Percentiles rank a stretch among this genome's conserved stretches.
These are phyloP conservation scores for Odontamblyopus rebecca DNA, from an alignment of 2,797 vertebrate species.

Conservation along the genomic window DNA sequence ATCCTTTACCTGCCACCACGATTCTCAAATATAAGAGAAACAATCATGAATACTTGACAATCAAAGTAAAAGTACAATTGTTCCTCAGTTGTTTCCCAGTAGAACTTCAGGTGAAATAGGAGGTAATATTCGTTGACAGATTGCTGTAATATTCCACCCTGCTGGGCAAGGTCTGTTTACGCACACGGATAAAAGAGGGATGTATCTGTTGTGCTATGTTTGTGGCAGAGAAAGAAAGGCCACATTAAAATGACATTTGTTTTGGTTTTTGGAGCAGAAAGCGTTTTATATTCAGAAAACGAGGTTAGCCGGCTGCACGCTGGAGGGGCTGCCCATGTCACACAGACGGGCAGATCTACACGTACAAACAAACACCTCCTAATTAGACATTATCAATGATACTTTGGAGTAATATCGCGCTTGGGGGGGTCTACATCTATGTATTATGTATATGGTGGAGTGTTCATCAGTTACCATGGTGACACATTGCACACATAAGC, in stretches of 20 bases:
- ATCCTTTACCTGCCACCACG: no score
- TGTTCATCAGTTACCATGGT: no score
- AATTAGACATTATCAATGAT: background rate
- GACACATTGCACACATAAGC: no score
- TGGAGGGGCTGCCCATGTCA: slow-evolving; percentile 30
- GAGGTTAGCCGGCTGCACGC: slow-evolving; percentile 23
- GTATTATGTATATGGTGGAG: no score
- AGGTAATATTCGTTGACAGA: background rate
- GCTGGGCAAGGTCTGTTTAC: slow-evolving; percentile 1
- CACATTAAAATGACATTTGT: background rate
- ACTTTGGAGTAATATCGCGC: no score
- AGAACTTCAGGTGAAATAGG: background rate
- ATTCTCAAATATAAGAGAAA: no score
- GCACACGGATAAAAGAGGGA: background rate
- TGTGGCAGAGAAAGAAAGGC: background rate
- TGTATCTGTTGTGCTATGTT: slow-evolving; percentile 2
- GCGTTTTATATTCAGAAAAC: slow-evolving; percentile 1
- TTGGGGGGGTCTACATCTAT: no score
- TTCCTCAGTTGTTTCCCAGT: background rate
- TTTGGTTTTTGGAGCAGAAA: background rate
- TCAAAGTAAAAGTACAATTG: background rate
- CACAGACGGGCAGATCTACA: slow-evolving; percentile 39
- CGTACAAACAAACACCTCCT: background rate
- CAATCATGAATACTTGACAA: background rate
- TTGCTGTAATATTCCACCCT: background rate